Base-by-base conservation (phyloP, 2,888 invertebrate genomes). In the Trisateles emortualis region DNA sequence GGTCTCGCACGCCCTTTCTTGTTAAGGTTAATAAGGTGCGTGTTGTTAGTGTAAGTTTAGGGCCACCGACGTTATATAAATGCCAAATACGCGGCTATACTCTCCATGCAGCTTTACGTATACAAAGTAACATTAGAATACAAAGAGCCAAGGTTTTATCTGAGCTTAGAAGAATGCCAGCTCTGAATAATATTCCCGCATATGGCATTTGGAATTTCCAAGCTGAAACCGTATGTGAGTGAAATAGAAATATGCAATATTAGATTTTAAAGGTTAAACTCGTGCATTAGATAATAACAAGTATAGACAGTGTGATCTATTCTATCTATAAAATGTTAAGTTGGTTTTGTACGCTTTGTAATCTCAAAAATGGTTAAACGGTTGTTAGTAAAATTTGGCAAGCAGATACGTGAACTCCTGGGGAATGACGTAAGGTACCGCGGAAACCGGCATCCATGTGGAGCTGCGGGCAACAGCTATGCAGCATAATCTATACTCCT, bases 21-120 rank as follows among this genome's bases (percentile, higher is more conserved):
- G 72, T 70, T 76, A 68, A 55, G 62, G 63, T 75, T 81, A 77
- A 79, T 79, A 79, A 76, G 78, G 74, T 78, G 76, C 69, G 74
- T 78, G 76, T 74, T 66, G 64, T 64, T 53, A 66, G 68, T 61
- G 68, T 71, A 72, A 72, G 72, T 78, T 78, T 59, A 52, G 68
- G 36, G 41, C 33, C 48, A 45, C 36, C 54, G 54, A 62, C 52
- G 56, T 55, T 42, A 48, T 57, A 74, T 67, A 55, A 72, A 72
- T 68, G 53, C 63, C 60, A 50, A 59, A 22, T 29, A 35, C 22
- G 19, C 29, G 36, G 41, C 64, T 57, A 64, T 64, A 39, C 48
- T 30, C 44, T 24, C 16, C 53, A 52, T 64, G 58, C 58, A 67
- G 17, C 50, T 6, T 11, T 32, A 44, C 43, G 38, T 51, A 52